Conservation (phyloP, 2,888 invertebrate species). For the Limenitis camilla region DNA sequence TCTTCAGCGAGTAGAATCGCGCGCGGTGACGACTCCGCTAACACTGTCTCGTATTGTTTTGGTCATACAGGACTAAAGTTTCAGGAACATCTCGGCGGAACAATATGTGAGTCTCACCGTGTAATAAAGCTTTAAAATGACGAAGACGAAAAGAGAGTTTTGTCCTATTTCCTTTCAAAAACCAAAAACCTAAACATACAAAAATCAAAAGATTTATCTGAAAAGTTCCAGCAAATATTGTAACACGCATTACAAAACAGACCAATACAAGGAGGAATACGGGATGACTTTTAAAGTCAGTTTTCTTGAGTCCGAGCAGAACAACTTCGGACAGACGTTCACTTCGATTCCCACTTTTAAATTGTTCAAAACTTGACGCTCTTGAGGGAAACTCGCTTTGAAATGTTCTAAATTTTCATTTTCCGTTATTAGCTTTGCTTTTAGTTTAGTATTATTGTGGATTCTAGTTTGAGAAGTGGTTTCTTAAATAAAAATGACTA, state of each 20-base stretch:
- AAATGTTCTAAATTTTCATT: conserved; percentile 28
- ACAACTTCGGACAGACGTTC: conserved; percentile 39
- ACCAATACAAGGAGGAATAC: conserved; percentile 23
- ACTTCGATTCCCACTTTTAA: conserved; percentile 41
- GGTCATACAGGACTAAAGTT: no score
- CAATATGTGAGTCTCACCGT: background rate
- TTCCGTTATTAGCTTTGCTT: conserved; percentile 28
- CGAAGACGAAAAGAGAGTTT: no score
- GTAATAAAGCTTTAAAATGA: no score
- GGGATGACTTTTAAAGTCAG: conserved; percentile 25
- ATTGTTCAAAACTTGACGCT: conserved; percentile 35
- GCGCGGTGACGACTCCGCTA: no score
- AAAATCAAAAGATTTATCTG: background rate
- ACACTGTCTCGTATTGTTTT: no score
- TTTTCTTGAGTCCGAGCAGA: conserved; percentile 26
- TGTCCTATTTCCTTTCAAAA: no score
- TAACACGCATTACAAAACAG: conserved; percentile 18
- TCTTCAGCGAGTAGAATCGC: no score
- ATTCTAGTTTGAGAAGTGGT: conserved; percentile 3
- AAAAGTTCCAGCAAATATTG: conserved; percentile 18
- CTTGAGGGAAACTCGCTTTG: conserved; percentile 22
- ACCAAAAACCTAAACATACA: background rate
- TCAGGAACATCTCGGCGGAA: no score
- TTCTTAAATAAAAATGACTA: no score
- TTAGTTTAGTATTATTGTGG: conserved; percentile 7